phyloP scores from a whole-genome alignment of 2,797 vertebrate species.

The Borostomias antarcticus region DNA sequence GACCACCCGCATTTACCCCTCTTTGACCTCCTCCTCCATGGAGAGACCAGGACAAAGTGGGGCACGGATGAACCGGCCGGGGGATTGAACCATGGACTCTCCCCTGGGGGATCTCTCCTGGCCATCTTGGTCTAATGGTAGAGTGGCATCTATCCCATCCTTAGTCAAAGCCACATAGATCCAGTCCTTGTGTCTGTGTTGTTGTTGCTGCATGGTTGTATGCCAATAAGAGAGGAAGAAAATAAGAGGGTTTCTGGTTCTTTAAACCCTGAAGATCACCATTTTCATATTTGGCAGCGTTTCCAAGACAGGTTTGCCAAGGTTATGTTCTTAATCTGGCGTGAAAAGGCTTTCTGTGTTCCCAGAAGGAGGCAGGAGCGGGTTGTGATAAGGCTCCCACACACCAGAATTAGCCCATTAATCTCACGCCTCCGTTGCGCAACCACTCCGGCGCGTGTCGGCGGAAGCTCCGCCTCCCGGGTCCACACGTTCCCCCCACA shows the following conservation, averaged over 20 bases:
- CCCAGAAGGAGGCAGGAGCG: slow-evolving; percentile 44
- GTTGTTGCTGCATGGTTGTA: too few species aligned
- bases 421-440: background rate
- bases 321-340: slow-evolving; percentile 55
- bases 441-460: slow-evolving; percentile 4
- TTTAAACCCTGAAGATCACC: background rate
- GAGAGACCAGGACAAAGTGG: too few species aligned
- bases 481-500: background rate
- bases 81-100: too few species aligned
- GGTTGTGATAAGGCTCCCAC: slow-evolving; percentile 59
- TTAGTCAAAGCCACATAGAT: too few species aligned
- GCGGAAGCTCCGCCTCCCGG: background rate
- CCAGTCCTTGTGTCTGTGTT: too few species aligned
- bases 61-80: too few species aligned
- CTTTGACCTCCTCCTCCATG: too few species aligned
- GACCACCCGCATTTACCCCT: too few species aligned
- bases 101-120: too few species aligned
- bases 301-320: slow-evolving; percentile 33
- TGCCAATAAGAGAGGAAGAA: background rate
- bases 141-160: too few species aligned
- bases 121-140: too few species aligned
- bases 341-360: slow-evolving; percentile 50
- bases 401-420: slow-evolving; percentile 49
- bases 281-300: background rate
- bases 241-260: background rate